Conservation (phyloP, 2,797 vertebrate genomes). For the Gastrophryne carolinensis region DNA sequence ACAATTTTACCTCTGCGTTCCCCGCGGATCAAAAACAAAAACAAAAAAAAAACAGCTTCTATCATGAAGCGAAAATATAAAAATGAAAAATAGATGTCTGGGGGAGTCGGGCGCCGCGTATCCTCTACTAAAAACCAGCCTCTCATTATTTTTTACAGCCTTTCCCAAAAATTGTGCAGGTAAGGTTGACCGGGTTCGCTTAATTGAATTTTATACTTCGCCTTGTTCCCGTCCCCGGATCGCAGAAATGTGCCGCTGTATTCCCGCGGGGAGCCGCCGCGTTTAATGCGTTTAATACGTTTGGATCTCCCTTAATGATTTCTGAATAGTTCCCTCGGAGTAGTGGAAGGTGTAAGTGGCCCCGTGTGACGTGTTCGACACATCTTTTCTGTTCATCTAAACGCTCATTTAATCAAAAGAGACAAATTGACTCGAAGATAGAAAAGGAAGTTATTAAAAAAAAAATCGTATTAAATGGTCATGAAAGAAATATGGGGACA, state of each 20-base stretch:
- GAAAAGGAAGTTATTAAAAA: too few relatives aligned
- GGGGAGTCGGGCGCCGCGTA: not conserved
- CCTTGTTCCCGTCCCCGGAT: not conserved
- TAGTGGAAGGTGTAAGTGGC: not conserved
- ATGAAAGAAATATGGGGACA: too few relatives aligned
- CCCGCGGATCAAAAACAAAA: too few relatives aligned
- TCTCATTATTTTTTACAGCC: constrained; percentile 20
- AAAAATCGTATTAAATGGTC: too few relatives aligned
- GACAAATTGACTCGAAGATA: not conserved
- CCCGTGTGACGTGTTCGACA: not conserved
- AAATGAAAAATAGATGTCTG: not conserved
- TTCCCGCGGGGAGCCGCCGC: not conserved
- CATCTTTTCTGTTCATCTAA: not conserved
- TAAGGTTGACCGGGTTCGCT: not conserved
- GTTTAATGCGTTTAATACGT: not conserved
- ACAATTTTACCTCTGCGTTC: not conserved
- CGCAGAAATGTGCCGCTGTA: not conserved
- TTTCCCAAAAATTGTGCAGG: not conserved
- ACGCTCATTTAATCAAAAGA: not conserved
- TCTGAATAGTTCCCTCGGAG: not conserved
- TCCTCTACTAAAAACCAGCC: not conserved
- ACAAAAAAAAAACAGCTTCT: not conserved
- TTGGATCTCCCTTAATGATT: not conserved
- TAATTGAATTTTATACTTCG: constrained; percentile 2
- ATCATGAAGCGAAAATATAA: not conserved